Conservation (phyloP, 1,140 invertebrate genomes). For the Hermatobates lingyangjiaoensis region DNA sequence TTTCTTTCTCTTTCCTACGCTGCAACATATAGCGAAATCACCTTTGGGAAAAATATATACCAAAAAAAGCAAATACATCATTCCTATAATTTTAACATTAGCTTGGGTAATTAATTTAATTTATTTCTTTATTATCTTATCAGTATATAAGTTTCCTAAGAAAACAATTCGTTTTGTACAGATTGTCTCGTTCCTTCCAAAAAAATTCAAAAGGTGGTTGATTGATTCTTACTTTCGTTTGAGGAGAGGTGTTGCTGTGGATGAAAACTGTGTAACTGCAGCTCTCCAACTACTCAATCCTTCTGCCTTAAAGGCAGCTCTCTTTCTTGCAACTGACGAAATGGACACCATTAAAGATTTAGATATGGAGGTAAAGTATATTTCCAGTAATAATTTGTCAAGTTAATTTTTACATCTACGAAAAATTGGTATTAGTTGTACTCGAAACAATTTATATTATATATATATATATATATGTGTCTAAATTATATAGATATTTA, state of each 20-base stretch:
- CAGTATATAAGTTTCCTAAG: not conserved
- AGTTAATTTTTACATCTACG: not conserved
- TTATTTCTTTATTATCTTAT: not conserved
- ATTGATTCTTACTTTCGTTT: too few species aligned
- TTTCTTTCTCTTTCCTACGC: slow-evolving; percentile 63
- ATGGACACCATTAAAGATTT: slow-evolving; percentile 36
- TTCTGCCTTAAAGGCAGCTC: slow-evolving; percentile 29
- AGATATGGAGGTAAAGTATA: slow-evolving; percentile 27
- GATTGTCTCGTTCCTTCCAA: too few species aligned
- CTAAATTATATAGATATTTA: not conserved
- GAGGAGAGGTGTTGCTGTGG: too few species aligned
- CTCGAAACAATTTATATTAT: not conserved
- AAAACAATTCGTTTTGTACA: too few species aligned
- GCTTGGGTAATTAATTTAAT: slow-evolving; percentile 24
- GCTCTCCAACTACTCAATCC: slow-evolving; percentile 18
- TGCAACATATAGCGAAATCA: slow-evolving; percentile 54
- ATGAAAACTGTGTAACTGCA: not conserved
- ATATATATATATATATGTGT: not conserved
- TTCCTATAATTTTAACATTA: slow-evolving; percentile 32
- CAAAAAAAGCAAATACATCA: slow-evolving; percentile 21
- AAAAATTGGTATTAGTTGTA: not conserved
- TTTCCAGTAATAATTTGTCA: not conserved
- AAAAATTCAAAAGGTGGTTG: too few species aligned
- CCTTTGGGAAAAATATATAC: slow-evolving; percentile 42
- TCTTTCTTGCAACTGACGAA: slow-evolving; percentile 40